Evolutionary conservation across 2,113 vertebrate species (phyloP).

Genomic region (Nothocercus julius): DNA sequence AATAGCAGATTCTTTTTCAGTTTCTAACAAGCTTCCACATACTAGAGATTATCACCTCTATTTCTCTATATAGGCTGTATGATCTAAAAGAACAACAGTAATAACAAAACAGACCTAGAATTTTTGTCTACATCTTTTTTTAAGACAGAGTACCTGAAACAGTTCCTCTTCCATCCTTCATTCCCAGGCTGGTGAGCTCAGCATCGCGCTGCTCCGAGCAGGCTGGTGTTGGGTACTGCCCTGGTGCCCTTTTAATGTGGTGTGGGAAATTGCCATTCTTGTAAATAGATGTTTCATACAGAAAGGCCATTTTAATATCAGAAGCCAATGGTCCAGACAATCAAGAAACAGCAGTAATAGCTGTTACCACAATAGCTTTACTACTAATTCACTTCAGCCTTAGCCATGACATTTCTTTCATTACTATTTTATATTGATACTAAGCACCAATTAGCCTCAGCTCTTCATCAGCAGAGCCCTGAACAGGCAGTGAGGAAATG

Average conservation of each 20-base stretch:
- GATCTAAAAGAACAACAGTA: neutral
- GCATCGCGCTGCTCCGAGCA: neutral
- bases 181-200: neutral
- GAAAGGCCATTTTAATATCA: conserved; percentile 58
- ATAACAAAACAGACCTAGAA: neutral
- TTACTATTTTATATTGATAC: conserved; percentile 46
- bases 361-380: conserved; percentile 52
- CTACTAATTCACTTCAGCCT: conserved; percentile 52
- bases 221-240: neutral
- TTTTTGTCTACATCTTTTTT: neutral
- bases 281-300: conserved; percentile 36
- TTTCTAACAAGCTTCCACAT: neutral
- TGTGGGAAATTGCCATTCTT: neutral
- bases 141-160: neutral
- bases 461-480: neutral
- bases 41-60: neutral
- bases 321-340: conserved; percentile 53
- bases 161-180: neutral
- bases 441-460: conserved; percentile 38
- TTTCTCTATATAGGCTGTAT: neutral
- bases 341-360: conserved; percentile 55
- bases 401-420: conserved; percentile 46
- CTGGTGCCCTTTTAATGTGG: neutral
- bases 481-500: neutral
- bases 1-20: neutral